Percentiles rank a stretch among this genome's conserved stretches.
phyloP scores from a whole-genome alignment of 2,113 vertebrate species.

The Heptranchias perlo region DNA sequence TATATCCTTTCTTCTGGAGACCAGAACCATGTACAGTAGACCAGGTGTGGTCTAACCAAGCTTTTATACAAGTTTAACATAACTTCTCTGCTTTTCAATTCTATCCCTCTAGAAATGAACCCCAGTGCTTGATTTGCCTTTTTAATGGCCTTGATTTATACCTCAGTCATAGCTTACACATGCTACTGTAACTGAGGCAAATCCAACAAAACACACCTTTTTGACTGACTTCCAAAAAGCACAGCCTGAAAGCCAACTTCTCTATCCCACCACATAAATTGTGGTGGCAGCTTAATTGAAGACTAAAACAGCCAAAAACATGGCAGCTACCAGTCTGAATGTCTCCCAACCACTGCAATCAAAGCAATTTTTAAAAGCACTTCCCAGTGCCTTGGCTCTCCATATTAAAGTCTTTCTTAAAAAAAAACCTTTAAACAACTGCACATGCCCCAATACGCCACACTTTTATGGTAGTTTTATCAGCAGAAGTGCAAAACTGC shows the following conservation, averaged over 20 bases:
- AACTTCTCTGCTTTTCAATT: too few species aligned
- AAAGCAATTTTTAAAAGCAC: neutral
- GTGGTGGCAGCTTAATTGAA: neutral
- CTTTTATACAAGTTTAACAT: too few species aligned
- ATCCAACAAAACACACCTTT: neutral
- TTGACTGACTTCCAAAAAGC: neutral
- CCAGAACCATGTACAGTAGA: too few species aligned
- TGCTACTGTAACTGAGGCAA: neutral
- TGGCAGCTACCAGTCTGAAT: neutral
- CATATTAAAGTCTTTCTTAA: neutral
- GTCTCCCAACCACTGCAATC: neutral
- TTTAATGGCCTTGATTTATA: too few species aligned
- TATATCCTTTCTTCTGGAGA: too few species aligned
- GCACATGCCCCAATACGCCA: neutral
- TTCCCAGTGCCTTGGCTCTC: neutral
- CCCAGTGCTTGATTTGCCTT: too few species aligned
- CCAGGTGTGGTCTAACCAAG: too few species aligned
- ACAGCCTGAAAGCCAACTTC: neutral
- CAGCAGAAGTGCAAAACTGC: neutral
- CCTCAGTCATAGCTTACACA: neutral
- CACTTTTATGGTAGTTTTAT: neutral
- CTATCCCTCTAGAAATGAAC: too few species aligned
- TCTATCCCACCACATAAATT: neutral
- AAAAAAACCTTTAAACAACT: neutral
- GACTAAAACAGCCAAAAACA: neutral